Evolutionary conservation across 2,888 invertebrate genomes (phyloP), one percentile per base, ranked within the genome.

Genomic region (Galerucella calmariensis): DNA sequence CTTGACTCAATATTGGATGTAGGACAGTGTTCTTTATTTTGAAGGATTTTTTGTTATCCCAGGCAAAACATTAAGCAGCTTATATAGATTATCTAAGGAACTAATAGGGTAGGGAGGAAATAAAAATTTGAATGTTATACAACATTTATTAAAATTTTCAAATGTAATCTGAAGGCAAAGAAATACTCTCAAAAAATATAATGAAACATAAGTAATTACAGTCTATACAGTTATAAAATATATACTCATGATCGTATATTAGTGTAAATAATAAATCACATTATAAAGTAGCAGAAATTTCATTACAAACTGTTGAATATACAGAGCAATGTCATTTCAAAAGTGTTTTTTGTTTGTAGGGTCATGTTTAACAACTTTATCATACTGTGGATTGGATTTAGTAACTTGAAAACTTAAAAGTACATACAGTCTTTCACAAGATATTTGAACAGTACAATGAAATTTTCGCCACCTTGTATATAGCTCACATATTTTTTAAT

Each of bases 81-180:
- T 35, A 5, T n/a, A 35, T 8, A 35, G 8, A 35, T 35, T 35
- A 35, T 35, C 35, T 35, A 8, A 6, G 35, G 8, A 35, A 8
- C 6, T 35, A 35, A 1, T 35, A 8, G 16, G 35, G 61, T 12
- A 61, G 27, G 6, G 12, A 24, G 2, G 24, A 9, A 56, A 58
- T 41, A 14, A 9, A 41, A 67, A 67, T 41, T 20, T 67, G 5
- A 58, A 2, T 16, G 53, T 67, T 67, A 44, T 46, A 69, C 68
- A 69, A 69, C 68, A 69, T 69, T 69, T 69, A 69, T 69, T 69
- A 69, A 69, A 69, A 69, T 69, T 69, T 68, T 61, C 5, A 35
- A 61, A 20, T 56, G 56, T 67, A 27, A 14, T 24, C 14, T 24
- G 12, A 44, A 35, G 67, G 58, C 58, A 67, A 9, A 10, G 56